Evolutionary conservation across 2,797 vertebrate genomes (phyloP), one percentile per base, ranked within the genome.

Genomic region (Lemur catta): DNA sequence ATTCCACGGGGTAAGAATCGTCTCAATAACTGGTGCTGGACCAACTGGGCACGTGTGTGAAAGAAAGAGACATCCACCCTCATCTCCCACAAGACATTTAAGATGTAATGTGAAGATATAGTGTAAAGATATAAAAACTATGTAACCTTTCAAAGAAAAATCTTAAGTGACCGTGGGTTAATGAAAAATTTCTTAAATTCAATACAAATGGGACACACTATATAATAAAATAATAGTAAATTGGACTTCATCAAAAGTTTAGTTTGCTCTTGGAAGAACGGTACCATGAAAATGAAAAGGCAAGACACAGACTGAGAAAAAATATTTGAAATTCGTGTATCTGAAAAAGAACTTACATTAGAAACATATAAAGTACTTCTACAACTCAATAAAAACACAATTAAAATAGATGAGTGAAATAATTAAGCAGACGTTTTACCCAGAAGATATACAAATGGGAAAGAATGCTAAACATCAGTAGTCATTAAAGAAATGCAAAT

Each of bases 371-470:
- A 26, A 41, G 41, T 7, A n/a, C 55, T 41, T 46, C 48, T 2
- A 17, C 11, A 35, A n/a, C 55, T 14, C 22, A 7, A 1, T 11
- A 8, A 57, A 8, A 48, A 48, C 0, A 0, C 11, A 41, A 2
- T 17, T 35, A 48, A 26, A 69, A 38, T 46, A 28, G 38, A 11
- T 8, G 43, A 35, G 59, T 4, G 11, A 18, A 41, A 26, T 41
- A 10, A 14, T 26, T 38, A 17, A 13, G 30, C 63, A 55, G 84
- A 43, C 1, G 26, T 43, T 46, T 35, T 20, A 10, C 10, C 43
- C 4, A 8, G 38, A 74, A 65, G 30, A 46, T 3, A 11, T 2
- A 18, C 55, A 20, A 41, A 20, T 9, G 30, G 43, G 72, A 15
- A 18, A 35, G 17, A 18, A 52, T 2, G 10, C 57, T 9, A 59